These are phyloP conservation scores for Protosalanx chinensis DNA, from an alignment of 2,797 vertebrate genomes.

Conservation along the genomic window DNA sequence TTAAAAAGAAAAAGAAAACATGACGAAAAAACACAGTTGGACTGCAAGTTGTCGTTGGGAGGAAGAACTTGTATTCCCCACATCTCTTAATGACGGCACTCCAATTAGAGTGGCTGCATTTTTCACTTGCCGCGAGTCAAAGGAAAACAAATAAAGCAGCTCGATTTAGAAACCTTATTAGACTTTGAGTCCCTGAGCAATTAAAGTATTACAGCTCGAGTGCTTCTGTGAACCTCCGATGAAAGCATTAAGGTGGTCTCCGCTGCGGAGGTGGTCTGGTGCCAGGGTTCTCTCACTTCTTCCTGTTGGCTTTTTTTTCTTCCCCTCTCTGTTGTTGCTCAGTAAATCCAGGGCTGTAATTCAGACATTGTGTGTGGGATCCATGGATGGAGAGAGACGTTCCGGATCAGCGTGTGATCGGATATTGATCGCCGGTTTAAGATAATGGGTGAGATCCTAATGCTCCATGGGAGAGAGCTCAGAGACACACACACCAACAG, in stretches of 20 bases:
- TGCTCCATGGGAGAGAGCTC: too few relatives aligned
- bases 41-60: constrained; percentile 54
- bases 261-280: constrained; percentile 75
- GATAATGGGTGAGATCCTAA: too few relatives aligned
- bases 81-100: constrained; percentile 78
- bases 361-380: constrained; percentile 34
- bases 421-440: background rate
- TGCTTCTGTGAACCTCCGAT: constrained; percentile 75
- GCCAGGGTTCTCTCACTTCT: constrained; percentile 36
- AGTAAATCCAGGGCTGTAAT: constrained; percentile 47
- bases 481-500: too few relatives aligned
- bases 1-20: background rate
- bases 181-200: constrained; percentile 81
- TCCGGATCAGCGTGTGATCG: constrained; percentile 14
- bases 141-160: constrained; percentile 82
- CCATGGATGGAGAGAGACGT: constrained; percentile 37
- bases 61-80: constrained; percentile 76
- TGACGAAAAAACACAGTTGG: constrained; percentile 51
- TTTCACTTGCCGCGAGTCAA: constrained; percentile 77
- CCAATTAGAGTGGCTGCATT: constrained; percentile 79
- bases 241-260: constrained; percentile 80
- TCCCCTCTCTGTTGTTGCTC: constrained; percentile 43
- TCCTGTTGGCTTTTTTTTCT: constrained; percentile 17
- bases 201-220: constrained; percentile 81
- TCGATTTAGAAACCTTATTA: constrained; percentile 85